Evolutionary conservation across 1,140 invertebrate genomes (phyloP), one percentile per base, ranked within the genome.

Genomic region (Eumaeus atala): DNA sequence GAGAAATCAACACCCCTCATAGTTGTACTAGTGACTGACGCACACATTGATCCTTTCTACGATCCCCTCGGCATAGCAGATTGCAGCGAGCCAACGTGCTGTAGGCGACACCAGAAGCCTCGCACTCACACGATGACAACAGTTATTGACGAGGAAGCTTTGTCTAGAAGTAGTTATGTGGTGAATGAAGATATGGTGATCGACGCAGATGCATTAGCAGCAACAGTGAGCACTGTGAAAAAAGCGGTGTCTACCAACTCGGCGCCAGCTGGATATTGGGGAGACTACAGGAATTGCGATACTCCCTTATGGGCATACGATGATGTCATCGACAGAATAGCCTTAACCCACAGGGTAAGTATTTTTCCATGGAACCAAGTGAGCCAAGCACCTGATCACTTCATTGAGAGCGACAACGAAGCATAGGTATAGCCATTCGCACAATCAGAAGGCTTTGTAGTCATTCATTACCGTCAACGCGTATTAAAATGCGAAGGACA

Each of bases 1-100:
- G 10, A 7, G 51, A 60, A 48, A 34, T n/a, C n/a, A 33, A 52
- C 8, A 55, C 71, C 74, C n/a, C 52, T 84, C 0, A 87, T 91
- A 67, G 87, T 96, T 16, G 84, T 95, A 9, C 93, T 97, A 35
- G 73, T 97, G 40, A 91, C 93, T 0, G 96, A 97, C 72, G 90
- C 95, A 38, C 96, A 97, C 74, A 91, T 94, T 52, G 95, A 97
- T 77, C 90, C 91, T 0, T 70, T 89, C 5, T 97, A 97, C 70
- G 80, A 90, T 54, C 74, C 88, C 0, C 90, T 91, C 10, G 88
- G 91, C 0, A 91, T 93, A 47, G 91, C 93, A 2, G 70, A 89
- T 3, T 97, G 96, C 70, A 87, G 86, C 3, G 91, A 94, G 63
- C 93, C 94, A 5, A 85, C 93, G 5, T 97, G 96, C 70, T 97